phyloP scores from a whole-genome alignment of 2,888 invertebrate species.

The Operophtera brumata region DNA sequence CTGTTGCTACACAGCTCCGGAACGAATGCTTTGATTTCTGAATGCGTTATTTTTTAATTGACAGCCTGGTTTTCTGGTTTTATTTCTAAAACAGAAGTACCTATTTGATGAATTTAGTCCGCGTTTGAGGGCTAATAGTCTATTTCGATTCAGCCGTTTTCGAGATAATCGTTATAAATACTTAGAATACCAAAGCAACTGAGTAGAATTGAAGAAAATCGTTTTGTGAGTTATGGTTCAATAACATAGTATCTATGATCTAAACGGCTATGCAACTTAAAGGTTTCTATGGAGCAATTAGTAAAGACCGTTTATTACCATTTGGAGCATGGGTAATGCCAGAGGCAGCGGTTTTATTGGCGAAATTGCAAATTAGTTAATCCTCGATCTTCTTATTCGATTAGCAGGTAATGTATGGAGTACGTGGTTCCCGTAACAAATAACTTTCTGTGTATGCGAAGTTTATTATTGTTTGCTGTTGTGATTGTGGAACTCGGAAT shows the following conservation, averaged over 20 bases:
- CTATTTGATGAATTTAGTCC: no score
- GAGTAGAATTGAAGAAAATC: background rate
- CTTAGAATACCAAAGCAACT: no score
- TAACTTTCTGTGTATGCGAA: slow-evolving; percentile 50
- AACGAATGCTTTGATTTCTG: no score
- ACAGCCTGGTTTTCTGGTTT: no score
- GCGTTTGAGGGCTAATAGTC: no score
- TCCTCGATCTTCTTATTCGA: slow-evolving; percentile 54
- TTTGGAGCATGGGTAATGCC: slow-evolving; percentile 52
- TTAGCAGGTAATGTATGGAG: slow-evolving; percentile 58
- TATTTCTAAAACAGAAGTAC: no score
- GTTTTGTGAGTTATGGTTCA: slow-evolving; percentile 28
- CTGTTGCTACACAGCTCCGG: background rate
- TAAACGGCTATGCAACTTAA: slow-evolving; percentile 52
- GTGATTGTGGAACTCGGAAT: slow-evolving; percentile 44
- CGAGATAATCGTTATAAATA: no score
- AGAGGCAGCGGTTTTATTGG: slow-evolving; percentile 67
- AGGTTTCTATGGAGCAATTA: slow-evolving; percentile 65
- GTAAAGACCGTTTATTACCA: slow-evolving; percentile 54
- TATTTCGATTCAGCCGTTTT: no score
- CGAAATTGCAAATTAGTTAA: slow-evolving; percentile 67
- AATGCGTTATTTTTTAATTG: no score
- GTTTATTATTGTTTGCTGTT: slow-evolving; percentile 50
- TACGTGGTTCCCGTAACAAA: slow-evolving; percentile 56
- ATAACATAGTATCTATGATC: slow-evolving; percentile 66